phyloP scores from a whole-genome alignment of 2,113 vertebrate genomes.

The Cavia porcellus region DNA sequence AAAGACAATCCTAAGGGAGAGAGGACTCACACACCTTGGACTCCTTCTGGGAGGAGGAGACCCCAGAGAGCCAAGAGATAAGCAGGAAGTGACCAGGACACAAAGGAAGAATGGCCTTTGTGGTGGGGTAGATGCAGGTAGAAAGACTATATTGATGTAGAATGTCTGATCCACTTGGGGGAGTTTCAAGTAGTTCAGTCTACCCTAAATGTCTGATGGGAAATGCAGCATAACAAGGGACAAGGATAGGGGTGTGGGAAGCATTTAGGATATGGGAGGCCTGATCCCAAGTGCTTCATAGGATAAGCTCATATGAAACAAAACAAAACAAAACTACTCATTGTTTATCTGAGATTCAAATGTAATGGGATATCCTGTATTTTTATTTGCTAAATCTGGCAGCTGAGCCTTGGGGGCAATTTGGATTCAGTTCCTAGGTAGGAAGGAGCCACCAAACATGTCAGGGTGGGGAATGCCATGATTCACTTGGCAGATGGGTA shows the following conservation, averaged over 20 bases:
- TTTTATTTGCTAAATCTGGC: slow-evolving; percentile 39
- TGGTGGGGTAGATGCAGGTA: not conserved
- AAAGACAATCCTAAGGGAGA: fast-evolving
- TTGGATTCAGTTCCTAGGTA: not conserved
- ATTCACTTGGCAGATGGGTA: not conserved
- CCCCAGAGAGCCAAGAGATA: not conserved
- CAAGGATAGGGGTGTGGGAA: not conserved
- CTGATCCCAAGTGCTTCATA: not conserved
- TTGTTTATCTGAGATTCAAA: slow-evolving; percentile 30
- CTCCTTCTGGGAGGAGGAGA: not conserved
- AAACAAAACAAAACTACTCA: not conserved
- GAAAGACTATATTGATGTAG: not conserved
- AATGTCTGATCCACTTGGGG: not conserved
- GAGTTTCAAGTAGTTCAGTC: not conserved
- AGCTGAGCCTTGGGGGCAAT: not conserved
- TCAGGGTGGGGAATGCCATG: not conserved
- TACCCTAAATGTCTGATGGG: not conserved
- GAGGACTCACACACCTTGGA: not conserved
- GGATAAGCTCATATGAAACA: not conserved
- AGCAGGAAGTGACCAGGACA: not conserved
- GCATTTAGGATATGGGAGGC: not conserved
- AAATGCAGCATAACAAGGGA: not conserved
- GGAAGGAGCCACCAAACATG: not conserved
- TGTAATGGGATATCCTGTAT: not conserved
- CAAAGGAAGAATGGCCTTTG: not conserved